A percentile compares a stretch with the other conserved stretches of the same genome.
Conservation (phyloP, 2,113 vertebrate genomes). For the Ictidomys tridecemlineatus region DNA sequence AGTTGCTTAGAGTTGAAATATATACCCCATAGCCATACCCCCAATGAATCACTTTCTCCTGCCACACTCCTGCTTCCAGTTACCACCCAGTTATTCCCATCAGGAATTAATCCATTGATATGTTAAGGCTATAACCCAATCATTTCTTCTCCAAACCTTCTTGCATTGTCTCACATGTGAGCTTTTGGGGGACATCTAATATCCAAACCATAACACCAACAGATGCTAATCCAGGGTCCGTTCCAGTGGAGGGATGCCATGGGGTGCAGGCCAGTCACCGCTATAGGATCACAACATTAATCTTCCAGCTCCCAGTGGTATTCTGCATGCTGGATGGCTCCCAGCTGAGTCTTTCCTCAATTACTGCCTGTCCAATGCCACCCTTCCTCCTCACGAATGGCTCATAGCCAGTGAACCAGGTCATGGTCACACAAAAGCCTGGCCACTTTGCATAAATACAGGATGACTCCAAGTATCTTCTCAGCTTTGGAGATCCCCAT, state of each 20-base stretch:
- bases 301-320: rapidly evolving
- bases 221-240: no score
- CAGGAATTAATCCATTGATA: no score
- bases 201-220: no score
- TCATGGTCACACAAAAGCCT: neutral
- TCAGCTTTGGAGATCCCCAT: rapidly evolving
- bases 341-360: neutral
- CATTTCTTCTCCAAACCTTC: no score
- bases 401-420: rapidly evolving
- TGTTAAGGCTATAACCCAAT: no score
- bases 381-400: neutral
- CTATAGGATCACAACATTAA: neutral
- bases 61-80: no score
- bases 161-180: no score
- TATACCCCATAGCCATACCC: no score
- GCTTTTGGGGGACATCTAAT: no score
- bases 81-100: no score
- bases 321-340: rapidly evolving
- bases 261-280: rapidly evolving
- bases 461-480: neutral
- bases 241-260: neutral
- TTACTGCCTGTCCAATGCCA: rapidly evolving
- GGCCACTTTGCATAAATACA: rapidly evolving
- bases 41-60: no score
- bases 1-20: neutral